Conservation (phyloP, 2,113 vertebrate species). For the Takifugu bimaculatus region DNA sequence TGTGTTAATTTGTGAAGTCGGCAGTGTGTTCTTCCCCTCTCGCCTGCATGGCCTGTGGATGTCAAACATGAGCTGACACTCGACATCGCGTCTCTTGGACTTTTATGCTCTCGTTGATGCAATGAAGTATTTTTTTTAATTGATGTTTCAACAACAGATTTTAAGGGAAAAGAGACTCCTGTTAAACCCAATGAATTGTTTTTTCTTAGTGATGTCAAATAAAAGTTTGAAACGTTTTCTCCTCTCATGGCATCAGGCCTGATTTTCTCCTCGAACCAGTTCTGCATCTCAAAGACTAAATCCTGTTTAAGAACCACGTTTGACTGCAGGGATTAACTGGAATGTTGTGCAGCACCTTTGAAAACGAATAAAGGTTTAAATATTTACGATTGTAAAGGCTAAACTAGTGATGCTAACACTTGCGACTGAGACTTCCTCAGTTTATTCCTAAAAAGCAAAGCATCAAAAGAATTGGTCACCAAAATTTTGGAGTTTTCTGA, state of each 20-base stretch:
- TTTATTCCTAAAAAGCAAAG: no score
- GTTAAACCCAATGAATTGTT: constrained; percentile 33
- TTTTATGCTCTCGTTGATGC: constrained; percentile 34
- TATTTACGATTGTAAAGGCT: no score
- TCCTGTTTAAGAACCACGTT: no score
- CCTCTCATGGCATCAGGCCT: not conserved
- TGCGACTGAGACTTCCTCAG: no score
- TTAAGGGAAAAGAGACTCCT: constrained; percentile 53
- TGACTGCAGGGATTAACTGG: no score
- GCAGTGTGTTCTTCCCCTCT: not conserved
- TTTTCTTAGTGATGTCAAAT: constrained; percentile 49
- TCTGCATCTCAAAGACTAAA: not conserved
- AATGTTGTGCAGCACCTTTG: no score
- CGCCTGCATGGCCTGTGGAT: constrained; percentile 4
- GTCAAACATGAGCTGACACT: constrained; percentile 3
- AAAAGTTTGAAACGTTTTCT: constrained; percentile 23
- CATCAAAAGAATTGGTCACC: no score
- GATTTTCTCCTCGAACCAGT: not conserved
- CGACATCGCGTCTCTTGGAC: not conserved
- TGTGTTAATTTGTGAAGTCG: not conserved
- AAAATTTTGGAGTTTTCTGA: no score
- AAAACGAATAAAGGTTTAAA: no score
- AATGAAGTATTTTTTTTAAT: constrained; percentile 43
- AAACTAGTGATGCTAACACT: no score
- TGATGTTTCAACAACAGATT: constrained; percentile 51